Evolutionary conservation across 2,797 vertebrate genomes (phyloP).

Genomic region (Florisuga fusca): DNA sequence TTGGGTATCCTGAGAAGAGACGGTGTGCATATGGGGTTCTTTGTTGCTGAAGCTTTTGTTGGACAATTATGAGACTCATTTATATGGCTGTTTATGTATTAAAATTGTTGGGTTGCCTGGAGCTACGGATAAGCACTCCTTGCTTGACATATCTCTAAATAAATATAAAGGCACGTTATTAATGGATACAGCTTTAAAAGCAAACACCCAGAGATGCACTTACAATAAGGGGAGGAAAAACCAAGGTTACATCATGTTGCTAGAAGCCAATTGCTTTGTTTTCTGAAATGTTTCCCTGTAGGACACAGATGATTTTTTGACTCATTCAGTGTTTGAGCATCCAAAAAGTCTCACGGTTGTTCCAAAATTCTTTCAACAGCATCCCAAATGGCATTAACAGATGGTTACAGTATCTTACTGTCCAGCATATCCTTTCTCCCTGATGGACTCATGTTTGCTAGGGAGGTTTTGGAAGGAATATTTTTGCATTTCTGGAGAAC

Average conservation of each 20-base stretch:
- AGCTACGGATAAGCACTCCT: constrained; percentile 47
- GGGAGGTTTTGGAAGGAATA: not conserved
- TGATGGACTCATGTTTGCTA: not conserved
- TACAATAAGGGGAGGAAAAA: constrained; percentile 69
- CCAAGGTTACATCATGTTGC: constrained; percentile 69
- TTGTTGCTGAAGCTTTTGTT: constrained; percentile 48
- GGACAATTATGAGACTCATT: constrained; percentile 41
- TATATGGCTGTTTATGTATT: constrained; percentile 55
- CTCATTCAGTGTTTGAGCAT: constrained; percentile 61
- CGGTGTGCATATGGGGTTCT: constrained; percentile 7
- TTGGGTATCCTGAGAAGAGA: constrained; percentile 38
- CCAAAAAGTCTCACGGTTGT: constrained; percentile 53
- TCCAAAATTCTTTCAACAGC: constrained; percentile 73
- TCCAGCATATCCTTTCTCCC: constrained; percentile 24
- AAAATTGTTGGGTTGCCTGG: constrained; percentile 62
- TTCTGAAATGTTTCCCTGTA: constrained; percentile 61
- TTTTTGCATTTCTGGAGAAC: constrained; percentile 38
- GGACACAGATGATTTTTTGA: constrained; percentile 71
- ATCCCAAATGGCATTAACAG: constrained; percentile 67
- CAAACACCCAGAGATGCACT: constrained; percentile 62
- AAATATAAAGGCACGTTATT: constrained; percentile 60
- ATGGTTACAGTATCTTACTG: constrained; percentile 51
- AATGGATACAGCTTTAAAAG: constrained; percentile 67
- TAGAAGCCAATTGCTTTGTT: constrained; percentile 70
- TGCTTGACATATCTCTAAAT: constrained; percentile 68